Conservation (phyloP, 2,797 vertebrate species). For the Eulemur rubriventer region DNA sequence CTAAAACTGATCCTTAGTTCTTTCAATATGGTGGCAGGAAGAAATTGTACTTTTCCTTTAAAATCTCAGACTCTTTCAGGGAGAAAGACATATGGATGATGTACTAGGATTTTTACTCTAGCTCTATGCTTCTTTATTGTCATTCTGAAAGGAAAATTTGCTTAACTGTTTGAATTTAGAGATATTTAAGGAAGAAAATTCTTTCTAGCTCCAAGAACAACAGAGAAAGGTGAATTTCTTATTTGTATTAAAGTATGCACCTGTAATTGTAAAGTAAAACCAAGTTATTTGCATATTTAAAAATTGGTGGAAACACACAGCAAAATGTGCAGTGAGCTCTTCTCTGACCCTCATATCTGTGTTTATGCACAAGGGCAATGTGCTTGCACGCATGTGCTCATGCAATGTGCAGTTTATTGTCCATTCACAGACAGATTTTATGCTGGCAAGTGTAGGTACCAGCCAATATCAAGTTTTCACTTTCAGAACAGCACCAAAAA, state of each 20-base stretch:
- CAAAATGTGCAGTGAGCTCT: background rate
- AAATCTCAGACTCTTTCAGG: background rate
- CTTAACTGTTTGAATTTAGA: conserved; percentile 22
- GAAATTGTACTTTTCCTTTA: conserved; percentile 41
- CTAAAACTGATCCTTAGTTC: conserved; percentile 47
- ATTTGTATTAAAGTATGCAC: conserved; percentile 50
- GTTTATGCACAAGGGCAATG: background rate
- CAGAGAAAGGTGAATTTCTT: conserved; percentile 31
- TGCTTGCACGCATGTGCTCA: accelerated
- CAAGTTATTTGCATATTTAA: conserved; percentile 9
- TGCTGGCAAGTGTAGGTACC: background rate
- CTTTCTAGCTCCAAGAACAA: background rate
- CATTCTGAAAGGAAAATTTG: conserved; percentile 9
- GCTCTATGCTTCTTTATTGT: background rate
- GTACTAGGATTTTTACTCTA: background rate
- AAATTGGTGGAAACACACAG: background rate
- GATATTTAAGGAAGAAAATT: conserved; percentile 38
- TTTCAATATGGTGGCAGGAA: background rate
- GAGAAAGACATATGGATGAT: conserved; percentile 25
- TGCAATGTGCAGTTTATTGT: background rate
- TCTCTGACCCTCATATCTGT: background rate
- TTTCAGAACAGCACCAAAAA: background rate
- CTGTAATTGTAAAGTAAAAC: conserved; percentile 2
- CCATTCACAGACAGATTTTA: background rate
- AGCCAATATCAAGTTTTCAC: background rate